phyloP scores from a whole-genome alignment of 1,140 invertebrate genomes.

The Ridgeia piscesae region DNA sequence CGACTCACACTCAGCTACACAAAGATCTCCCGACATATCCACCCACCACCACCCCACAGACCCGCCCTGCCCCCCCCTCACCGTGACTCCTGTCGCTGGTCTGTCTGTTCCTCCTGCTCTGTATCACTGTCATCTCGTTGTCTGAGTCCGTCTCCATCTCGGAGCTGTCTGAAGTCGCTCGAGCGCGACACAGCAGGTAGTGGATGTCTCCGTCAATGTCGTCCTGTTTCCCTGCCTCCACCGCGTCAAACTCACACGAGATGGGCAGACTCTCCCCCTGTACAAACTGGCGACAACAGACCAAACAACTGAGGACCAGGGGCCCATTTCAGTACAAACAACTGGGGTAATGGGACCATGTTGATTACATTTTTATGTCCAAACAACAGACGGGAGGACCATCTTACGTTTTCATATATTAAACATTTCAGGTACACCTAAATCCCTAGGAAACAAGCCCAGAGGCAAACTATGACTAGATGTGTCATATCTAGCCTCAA shows the following conservation, averaged over 20 bases:
- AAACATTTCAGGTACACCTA: too few relatives aligned
- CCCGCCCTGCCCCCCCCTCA: slow-evolving; percentile 31
- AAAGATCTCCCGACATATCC: too few relatives aligned
- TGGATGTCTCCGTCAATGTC: slow-evolving; percentile 48
- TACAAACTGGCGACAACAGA: slow-evolving; percentile 38
- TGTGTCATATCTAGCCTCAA: neutral
- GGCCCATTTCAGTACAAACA: too few relatives aligned
- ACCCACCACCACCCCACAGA: slow-evolving; percentile 31
- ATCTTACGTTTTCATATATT: too few relatives aligned
- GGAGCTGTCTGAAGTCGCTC: slow-evolving; percentile 64
- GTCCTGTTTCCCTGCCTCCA: slow-evolving; percentile 44
- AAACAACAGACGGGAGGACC: too few relatives aligned
- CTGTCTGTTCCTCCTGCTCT: slow-evolving; percentile 44
- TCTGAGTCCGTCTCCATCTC: slow-evolving; percentile 66
- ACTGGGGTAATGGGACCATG: too few relatives aligned
- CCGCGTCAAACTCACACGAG: slow-evolving; percentile 59
- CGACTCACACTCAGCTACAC: too few relatives aligned
- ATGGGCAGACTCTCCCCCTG: slow-evolving; percentile 67
- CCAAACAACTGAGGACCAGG: too few relatives aligned
- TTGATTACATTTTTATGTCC: too few relatives aligned
- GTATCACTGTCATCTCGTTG: slow-evolving; percentile 65
- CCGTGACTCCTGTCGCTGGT: slow-evolving; percentile 53
- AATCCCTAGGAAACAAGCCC: too few relatives aligned
- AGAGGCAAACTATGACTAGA: too few relatives aligned
- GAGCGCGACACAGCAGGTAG: slow-evolving; percentile 41